Conservation (phyloP, 2,113 vertebrate genomes). For the Spea multiplicata region DNA sequence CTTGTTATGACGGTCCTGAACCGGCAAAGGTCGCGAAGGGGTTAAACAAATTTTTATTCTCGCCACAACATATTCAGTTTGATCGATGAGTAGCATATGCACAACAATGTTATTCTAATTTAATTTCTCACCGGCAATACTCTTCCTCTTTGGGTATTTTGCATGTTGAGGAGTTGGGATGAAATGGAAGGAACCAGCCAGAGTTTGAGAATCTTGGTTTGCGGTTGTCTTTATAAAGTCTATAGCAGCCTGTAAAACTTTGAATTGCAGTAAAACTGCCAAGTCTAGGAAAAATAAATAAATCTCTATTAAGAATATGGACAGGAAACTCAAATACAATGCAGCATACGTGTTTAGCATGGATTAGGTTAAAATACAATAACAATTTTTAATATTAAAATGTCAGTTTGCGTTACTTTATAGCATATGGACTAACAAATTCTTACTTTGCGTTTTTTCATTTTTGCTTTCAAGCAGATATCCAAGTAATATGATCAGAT, state of each 20-base stretch:
- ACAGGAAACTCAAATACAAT: background rate
- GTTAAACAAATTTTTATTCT: too few species aligned
- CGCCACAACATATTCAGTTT: too few species aligned
- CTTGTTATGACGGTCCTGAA: too few species aligned
- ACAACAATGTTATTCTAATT: too few species aligned
- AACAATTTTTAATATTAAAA: too few species aligned
- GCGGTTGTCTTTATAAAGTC: slow-evolving; percentile 91
- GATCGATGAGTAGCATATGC: too few species aligned
- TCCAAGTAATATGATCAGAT: slow-evolving; percentile 91
- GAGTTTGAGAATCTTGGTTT: slow-evolving; percentile 77
- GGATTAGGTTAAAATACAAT: too few species aligned
- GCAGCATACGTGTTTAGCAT: background rate
- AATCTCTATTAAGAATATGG: background rate
- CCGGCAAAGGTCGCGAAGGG: too few species aligned
- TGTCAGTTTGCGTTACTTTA: background rate
- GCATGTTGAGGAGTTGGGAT: slow-evolving; percentile 66
- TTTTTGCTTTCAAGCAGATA: slow-evolving; percentile 93
- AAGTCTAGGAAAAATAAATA: slow-evolving; percentile 71
- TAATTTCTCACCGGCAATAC: slow-evolving; percentile 81
- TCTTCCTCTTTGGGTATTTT: slow-evolving; percentile 83
- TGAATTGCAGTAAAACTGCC: slow-evolving; percentile 86
- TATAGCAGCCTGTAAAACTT: slow-evolving; percentile 87
- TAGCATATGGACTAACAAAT: background rate
- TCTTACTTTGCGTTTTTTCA: slow-evolving; percentile 85
- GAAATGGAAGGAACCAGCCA: slow-evolving; percentile 59